Evolutionary conservation across 2,888 invertebrate genomes (phyloP), one percentile per base, ranked within the genome.

Genomic region (Metellina segmentata): DNA sequence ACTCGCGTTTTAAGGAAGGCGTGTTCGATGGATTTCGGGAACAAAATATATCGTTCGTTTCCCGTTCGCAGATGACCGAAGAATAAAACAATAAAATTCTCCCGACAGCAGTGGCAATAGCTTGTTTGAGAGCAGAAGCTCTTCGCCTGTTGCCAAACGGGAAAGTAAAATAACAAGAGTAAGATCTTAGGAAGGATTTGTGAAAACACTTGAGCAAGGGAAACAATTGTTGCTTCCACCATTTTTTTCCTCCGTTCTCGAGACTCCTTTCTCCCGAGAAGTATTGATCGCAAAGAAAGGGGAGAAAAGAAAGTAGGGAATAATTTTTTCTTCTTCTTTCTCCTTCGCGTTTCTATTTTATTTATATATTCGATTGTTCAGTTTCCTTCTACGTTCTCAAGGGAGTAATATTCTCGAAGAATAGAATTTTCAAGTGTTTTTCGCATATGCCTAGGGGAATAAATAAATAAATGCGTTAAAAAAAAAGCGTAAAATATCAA

Each of bases 191-290:
- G 83, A 70, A 90, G 90, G 90, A 90, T 90, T 90, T 90, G 90
- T 72, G 90, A 90, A 90, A 90, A 90, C 90, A 90, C 90, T 90
- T 86, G 85, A 90, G 90, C 72, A 90, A 90, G 70, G 72, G 83
- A 81, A 90, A 90, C 90, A 90, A 90, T 90, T 90, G 90, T 88
- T 88, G 88, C 88, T 81, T 81, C 88, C 48, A 34, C 74, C 49
- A 61, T 19, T 19, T 72, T 74, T 72, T 83, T 83, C 7, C 20
- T 51, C 51, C 34, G 16, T 70, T 81, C 52, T 85, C 75, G n/a
- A 48, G 11, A 61, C 70, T 69, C 75, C 48, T 53, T 75, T 86
- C 69, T 11, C 13, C 8, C 51, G 34, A 75, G 88, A 53, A 86
- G 74, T 69, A 81, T 74, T 48, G 72, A 81, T 78, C 49, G 19